Conservation (phyloP, 2,888 invertebrate genomes). For the Cyclophora albipunctata region DNA sequence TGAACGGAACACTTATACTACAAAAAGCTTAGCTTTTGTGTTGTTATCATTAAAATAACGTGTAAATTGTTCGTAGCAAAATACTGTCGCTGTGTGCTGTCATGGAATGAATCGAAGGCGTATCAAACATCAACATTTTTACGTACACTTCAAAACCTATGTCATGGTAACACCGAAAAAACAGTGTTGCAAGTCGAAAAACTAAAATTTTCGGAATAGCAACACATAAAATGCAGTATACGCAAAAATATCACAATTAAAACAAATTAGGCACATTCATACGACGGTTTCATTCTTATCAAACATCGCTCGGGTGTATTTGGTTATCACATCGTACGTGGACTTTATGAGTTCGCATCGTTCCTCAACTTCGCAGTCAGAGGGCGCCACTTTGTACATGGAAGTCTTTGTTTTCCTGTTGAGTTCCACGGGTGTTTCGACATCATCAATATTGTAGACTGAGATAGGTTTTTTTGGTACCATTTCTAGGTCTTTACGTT, state of each 20-base stretch:
- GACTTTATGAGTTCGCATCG: constrained; percentile 63
- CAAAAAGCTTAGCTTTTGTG: constrained; percentile 51
- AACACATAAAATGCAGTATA: constrained; percentile 6
- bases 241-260: constrained; percentile 10
- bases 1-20: constrained; percentile 10
- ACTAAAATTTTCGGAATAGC: constrained; percentile 5
- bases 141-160: constrained; percentile 27
- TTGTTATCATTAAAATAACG: constrained; percentile 34
- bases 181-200: constrained; percentile 9
- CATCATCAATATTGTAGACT: constrained; percentile 49
- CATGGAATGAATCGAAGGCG: constrained; percentile 60
- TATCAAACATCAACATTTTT: constrained; percentile 40
- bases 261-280: constrained; percentile 45
- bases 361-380: constrained; percentile 54
- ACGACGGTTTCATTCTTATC: constrained; percentile 68
- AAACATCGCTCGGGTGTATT: constrained; percentile 67
- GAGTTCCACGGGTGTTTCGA: constrained; percentile 25
- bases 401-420: constrained; percentile 32
- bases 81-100: constrained; percentile 49
- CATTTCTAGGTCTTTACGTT: constrained; percentile 58
- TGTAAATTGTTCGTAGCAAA: constrained; percentile 60
- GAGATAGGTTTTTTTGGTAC: constrained; percentile 51
- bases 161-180: constrained; percentile 16
- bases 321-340: constrained; percentile 63
- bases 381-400: constrained; percentile 54